These are phyloP conservation scores for Caenorhabditis sp. DNA, from an alignment of 2,888 invertebrate species.

Conservation along the genomic window DNA sequence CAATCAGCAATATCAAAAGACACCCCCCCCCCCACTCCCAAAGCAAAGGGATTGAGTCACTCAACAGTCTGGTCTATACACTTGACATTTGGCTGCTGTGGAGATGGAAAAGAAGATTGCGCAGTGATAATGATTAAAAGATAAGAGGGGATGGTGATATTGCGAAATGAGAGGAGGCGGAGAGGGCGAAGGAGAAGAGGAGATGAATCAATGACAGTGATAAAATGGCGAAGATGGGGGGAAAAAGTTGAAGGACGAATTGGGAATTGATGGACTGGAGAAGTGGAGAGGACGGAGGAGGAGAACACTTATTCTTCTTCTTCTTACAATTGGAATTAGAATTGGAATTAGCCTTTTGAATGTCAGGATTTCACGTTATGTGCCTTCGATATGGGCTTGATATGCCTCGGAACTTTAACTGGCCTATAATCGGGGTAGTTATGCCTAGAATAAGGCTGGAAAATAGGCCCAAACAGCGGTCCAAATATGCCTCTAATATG, in stretches of 20 bases:
- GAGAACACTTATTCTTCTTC: not conserved
- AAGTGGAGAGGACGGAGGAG: not conserved
- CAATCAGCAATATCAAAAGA: slow-evolving; percentile 2
- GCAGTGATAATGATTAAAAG: slow-evolving; percentile 1
- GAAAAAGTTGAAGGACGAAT: not conserved
- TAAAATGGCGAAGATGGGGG: not conserved
- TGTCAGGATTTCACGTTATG: no score
- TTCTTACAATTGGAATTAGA: no score
- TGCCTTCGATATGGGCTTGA: no score
- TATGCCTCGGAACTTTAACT: no score
- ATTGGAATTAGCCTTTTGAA: no score
- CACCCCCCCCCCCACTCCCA: no score
- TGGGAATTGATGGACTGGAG: not conserved
- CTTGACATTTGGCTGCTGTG: no score
- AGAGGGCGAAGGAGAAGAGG: not conserved
- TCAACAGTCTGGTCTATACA: not conserved
- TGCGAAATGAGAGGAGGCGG: not conserved
- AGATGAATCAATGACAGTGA: slow-evolving; percentile 1
- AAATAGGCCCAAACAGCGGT: no score
- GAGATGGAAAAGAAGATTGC: no score
- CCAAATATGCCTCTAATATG: no score
- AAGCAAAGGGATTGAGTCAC: not conserved
- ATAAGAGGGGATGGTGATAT: not conserved
- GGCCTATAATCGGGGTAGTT: no score
- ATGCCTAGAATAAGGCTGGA: no score